Base-by-base conservation (phyloP, 92 coral and sea anemone genomes). In the Phenganax subtilis region DNA sequence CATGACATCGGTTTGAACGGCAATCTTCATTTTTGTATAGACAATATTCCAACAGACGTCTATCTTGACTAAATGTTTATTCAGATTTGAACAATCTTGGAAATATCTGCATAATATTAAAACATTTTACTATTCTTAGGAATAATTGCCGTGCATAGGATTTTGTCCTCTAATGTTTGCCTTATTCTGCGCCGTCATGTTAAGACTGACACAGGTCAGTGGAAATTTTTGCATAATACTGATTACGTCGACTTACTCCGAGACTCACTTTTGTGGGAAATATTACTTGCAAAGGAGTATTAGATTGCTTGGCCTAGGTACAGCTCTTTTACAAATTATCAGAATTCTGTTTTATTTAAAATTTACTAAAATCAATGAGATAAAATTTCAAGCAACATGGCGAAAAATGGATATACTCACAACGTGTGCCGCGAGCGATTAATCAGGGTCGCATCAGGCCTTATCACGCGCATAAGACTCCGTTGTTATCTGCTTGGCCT, bases 141-240 rank as follows among this genome's bases (percentile, higher is more conserved):
- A 66, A 30, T 66, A 51, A 27, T 66, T 66, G 72, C 72, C 51
- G 51, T 51, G 12, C 31, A 25, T 37, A 15, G 72, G 20, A 27
- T 30, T 66, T 29, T 17, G 72, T 51, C 72, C 72, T 66, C 51
- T 51, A 66, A 66, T 66, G 51, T 66, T 66, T 29, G 31, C 72
- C 51, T 66, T 66, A 66, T 66, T 66, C 72, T 66, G 72, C 51
- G 72, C 51, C 51, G 72, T 66, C 47, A 3, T 66, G 51, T 66
- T 66, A 66, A 66, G 51, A 66, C 72, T 66, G 72, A 66, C 72
- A 66, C 72, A 27, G 37, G 72, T 66, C 72, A 66, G 72, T 66
- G 72, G 72, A 27, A 9, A 66, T 27, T 66, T 66, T 66, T 66
- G 72, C 51, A 27, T 66, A 66, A 66, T 66, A 66, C 72, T 66